Conservation (phyloP, 2,888 invertebrate species). For the Drosophila atripex region DNA sequence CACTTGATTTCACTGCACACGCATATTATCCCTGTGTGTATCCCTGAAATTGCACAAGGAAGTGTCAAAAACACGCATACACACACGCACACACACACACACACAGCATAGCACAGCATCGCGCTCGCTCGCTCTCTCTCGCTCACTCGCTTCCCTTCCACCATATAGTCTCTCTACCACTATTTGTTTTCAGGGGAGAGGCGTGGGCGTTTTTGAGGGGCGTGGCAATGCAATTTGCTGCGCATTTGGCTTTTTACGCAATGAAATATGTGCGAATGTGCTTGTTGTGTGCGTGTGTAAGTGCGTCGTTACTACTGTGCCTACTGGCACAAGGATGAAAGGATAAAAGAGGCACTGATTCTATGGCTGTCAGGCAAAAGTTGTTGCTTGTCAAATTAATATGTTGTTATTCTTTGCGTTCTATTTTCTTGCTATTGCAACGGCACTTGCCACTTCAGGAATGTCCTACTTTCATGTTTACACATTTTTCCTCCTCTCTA, state of each 20-base stretch:
- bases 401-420: background rate
- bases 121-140: slow-evolving; percentile 25
- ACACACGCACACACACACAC: slow-evolving; percentile 22
- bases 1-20: slow-evolving; percentile 59
- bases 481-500: background rate
- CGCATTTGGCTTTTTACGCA: slow-evolving; percentile 76
- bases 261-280: slow-evolving; percentile 25
- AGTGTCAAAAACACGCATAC: slow-evolving; percentile 46
- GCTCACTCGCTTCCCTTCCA: slow-evolving; percentile 2
- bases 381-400: background rate
- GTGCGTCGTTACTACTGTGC: too few relatives aligned
- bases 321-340: slow-evolving; percentile 26
- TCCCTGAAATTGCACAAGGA: slow-evolving; percentile 70
- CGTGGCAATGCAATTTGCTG: slow-evolving; percentile 76
- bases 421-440: background rate
- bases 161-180: background rate
- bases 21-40: slow-evolving; percentile 70
- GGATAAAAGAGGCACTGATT: slow-evolving; percentile 6
- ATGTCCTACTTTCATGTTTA: slow-evolving; percentile 6
- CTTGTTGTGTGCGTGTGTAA: slow-evolving; percentile 27
- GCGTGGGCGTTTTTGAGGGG: slow-evolving; percentile 54
- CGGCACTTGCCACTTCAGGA: background rate
- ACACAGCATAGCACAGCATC: slow-evolving; percentile 16
- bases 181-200: slow-evolving; percentile 11
- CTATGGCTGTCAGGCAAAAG: background rate